These are phyloP conservation scores for Acanthisitta chloris DNA, from an alignment of 2,113 vertebrate genomes.

Conservation along the genomic window DNA sequence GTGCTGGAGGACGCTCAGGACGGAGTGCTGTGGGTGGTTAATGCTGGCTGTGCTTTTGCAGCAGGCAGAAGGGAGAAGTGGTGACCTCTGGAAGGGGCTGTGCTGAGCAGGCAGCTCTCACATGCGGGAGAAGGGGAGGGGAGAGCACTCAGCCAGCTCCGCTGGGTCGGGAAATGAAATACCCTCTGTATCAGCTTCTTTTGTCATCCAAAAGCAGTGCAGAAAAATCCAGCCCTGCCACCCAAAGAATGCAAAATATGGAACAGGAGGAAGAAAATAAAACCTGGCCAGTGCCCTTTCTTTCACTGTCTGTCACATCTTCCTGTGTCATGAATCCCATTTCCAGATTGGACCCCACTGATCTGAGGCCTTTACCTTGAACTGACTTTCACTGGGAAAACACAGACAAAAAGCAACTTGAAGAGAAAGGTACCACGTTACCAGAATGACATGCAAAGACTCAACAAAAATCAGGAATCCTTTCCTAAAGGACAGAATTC, in stretches of 20 bases:
- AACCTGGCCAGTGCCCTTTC: background rate
- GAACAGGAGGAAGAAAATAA: background rate
- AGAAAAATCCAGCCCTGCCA: background rate
- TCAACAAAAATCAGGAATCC: background rate
- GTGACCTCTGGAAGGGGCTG: constrained; percentile 54
- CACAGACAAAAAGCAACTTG: background rate
- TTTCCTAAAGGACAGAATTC: background rate
- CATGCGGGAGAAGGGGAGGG: background rate
- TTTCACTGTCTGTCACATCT: background rate
- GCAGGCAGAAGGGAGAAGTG: background rate
- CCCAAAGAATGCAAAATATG: background rate
- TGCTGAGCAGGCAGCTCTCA: constrained; percentile 55
- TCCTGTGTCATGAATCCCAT: background rate
- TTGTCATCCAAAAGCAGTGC: background rate
- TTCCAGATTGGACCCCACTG: background rate
- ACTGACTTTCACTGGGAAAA: background rate
- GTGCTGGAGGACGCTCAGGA: background rate
- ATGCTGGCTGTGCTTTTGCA: background rate
- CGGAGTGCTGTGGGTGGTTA: background rate
- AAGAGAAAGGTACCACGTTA: background rate
- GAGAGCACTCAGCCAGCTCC: background rate
- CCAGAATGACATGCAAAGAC: background rate
- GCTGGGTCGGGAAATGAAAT: constrained; percentile 51
- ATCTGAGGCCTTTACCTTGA: background rate
- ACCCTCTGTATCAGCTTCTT: constrained; percentile 54